Evolutionary conservation across 2,797 vertebrate genomes (phyloP), one percentile per base, ranked within the genome.

Genomic region (Cyprinella venusta): DNA sequence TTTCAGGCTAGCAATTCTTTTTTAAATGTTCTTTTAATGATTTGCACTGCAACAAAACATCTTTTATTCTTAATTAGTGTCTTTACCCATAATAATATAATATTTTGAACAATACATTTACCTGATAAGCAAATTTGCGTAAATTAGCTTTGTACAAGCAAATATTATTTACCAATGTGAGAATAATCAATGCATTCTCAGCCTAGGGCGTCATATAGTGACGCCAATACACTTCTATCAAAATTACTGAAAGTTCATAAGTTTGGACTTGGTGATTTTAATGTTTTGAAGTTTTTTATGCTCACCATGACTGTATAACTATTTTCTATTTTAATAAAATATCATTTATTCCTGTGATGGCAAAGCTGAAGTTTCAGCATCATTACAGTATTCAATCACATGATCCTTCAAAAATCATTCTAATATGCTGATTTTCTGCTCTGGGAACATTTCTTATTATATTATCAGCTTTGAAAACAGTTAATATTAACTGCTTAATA

Each of bases 1-100:
- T 42, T 69, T 64, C n/a, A 42, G 45, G 45, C 48, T 64, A 67
- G 69, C 65, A 30, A 63, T 65, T 52, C 30, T 26, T 26, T 77
- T 63, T 75, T 3, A 16, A n/a, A 36, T 5, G 12, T 33, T 36
- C 0, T 5, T 52, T 74, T 54, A 74, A 36, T 36, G 16, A 21
- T 52, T 18, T 52, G 16, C 8, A 18, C 42, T 16, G 6, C 45
- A 2, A 48, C 45, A 48, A 15, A 48, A 15, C 1, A 13, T 45
- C 30, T 45, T 45, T 42, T 10, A 15, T 45, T 15, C 12, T 15
- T 2, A 15, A 45, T 10, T 45, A 45, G 45, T 5, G 4, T 48
- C 13, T 36, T 65, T 65, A 9, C 2, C 16, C 19, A 7, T 63
- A 1, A 63, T 63, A 63, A 36, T 12, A 18, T n/a, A 15, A 48